Evolutionary conservation across 2,797 vertebrate genomes (phyloP).

Genomic region (Lepilemur septentrionalis): DNA sequence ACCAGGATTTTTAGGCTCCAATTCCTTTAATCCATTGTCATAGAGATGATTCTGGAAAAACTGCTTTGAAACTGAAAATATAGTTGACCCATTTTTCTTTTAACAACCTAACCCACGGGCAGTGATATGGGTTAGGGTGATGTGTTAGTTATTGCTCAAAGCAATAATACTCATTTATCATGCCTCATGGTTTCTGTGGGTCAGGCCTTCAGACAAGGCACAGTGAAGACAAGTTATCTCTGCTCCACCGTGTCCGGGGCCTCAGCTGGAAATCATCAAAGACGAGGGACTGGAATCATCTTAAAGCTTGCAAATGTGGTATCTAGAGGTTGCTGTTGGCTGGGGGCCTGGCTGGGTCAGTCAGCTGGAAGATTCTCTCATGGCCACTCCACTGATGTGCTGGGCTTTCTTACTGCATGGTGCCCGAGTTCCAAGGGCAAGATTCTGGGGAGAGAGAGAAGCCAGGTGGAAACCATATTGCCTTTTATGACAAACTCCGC

Average conservation of each 20-base stretch:
- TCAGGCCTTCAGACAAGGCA: background rate
- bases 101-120: background rate
- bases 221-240: background rate
- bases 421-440: background rate
- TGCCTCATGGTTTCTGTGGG: background rate
- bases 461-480: background rate
- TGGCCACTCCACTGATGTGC: background rate
- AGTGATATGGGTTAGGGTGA: background rate
- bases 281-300: background rate
- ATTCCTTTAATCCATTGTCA: background rate
- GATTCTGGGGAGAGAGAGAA: background rate
- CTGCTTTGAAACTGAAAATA: background rate
- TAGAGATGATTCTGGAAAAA: slow-evolving; percentile 18
- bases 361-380: background rate
- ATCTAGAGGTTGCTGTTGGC: background rate
- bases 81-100: background rate
- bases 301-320: background rate
- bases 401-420: background rate
- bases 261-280: slow-evolving; percentile 21
- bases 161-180: background rate
- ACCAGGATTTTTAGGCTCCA: background rate
- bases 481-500: background rate
- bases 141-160: background rate
- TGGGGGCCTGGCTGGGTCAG: background rate
- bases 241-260: background rate